Percentiles rank a stretch among this genome's conserved stretches.
Conservation (phyloP, 2,888 invertebrate species). For the Synanthedon andrenaeformis region DNA sequence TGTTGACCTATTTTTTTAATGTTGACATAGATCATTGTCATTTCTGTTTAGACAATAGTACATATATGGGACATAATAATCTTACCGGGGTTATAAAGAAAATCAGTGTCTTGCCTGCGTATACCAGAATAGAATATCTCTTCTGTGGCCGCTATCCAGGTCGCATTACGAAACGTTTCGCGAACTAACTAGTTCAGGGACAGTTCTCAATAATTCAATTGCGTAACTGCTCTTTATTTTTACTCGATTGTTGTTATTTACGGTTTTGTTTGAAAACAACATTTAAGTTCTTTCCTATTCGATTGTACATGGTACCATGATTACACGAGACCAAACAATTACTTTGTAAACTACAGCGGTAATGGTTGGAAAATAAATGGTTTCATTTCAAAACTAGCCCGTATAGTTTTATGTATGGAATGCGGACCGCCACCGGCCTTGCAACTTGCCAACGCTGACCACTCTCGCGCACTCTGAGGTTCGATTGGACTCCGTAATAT, state of each 20-base stretch:
- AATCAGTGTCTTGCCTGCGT: not conserved
- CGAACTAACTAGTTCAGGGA: conserved; percentile 63
- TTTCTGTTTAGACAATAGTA: no score
- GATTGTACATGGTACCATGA: not conserved
- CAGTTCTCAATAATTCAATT: conserved; percentile 41
- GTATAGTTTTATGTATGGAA: conserved; percentile 39
- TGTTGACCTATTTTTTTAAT: no score
- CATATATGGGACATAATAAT: no score
- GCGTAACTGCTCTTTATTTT: conserved; percentile 25
- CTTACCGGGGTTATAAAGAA: not conserved
- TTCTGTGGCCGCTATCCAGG: conserved; percentile 42
- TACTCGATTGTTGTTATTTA: conserved; percentile 6
- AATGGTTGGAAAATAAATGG: conserved; percentile 37
- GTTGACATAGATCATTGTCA: no score
- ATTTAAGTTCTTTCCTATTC: not conserved
- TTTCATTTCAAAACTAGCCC: conserved; percentile 56
- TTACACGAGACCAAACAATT: not conserved
- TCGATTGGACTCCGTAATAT: conserved; percentile 35
- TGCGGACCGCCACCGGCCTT: conserved; percentile 61
- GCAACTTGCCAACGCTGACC: conserved; percentile 61
- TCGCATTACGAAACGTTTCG: conserved; percentile 51
- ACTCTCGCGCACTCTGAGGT: conserved; percentile 48
- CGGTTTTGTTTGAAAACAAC: not conserved
- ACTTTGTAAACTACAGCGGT: not conserved
- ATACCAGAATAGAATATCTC: not conserved